Evolutionary conservation across 2,888 invertebrate species (phyloP).

Genomic region (Cancer borealis): DNA sequence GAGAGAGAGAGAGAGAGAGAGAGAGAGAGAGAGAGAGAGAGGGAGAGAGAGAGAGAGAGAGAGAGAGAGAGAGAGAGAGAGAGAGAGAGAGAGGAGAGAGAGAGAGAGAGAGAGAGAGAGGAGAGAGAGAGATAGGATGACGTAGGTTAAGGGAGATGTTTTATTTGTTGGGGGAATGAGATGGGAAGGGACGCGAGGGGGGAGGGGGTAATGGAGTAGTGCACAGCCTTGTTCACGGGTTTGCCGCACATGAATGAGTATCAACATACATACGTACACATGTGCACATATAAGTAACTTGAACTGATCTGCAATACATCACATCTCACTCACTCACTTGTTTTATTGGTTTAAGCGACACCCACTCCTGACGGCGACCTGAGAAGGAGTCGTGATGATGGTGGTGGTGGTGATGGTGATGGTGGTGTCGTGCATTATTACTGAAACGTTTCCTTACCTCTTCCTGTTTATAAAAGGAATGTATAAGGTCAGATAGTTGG

Average conservation of each 20-base stretch:
- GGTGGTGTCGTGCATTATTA: not conserved
- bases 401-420: not conserved
- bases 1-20: conserved; percentile 32
- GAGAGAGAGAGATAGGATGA: not conserved
- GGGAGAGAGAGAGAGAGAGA: not conserved
- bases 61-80: not conserved
- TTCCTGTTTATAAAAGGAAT: too few species aligned
- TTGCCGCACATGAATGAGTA: not conserved
- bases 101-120: conserved; percentile 27
- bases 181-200: not conserved
- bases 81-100: conserved; percentile 24
- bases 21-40: not conserved
- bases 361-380: too few species aligned
- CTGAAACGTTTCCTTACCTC: not conserved
- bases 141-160: not conserved
- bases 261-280: not conserved
- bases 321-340: not conserved
- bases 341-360: too few species aligned
- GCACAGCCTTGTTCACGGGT: not conserved
- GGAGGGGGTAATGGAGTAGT: not conserved
- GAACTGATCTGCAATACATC: not conserved
- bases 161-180: too few species aligned
- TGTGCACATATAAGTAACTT: not conserved
- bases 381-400: not conserved
- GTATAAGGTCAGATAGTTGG: too few species aligned